Base-by-base conservation (phyloP, 1,140 invertebrate genomes). In the Orussus abietinus region DNA sequence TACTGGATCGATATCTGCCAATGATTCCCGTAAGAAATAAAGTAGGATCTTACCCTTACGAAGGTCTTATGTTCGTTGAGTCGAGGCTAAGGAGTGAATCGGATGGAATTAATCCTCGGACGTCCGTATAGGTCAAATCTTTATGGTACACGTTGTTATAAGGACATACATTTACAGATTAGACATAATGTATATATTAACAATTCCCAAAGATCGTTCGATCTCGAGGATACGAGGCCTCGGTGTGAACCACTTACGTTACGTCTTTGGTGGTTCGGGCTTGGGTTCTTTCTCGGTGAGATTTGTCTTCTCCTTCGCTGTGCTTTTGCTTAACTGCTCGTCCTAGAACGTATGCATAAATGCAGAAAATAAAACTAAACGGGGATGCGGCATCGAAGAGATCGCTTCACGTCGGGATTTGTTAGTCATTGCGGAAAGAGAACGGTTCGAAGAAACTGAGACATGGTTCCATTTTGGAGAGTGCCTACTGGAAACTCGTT, bases 221-320 rank as follows among this genome's bases (percentile, higher is more conserved):
- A n/a, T n/a, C n/a, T n/a, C n/a, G n/a, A n/a, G n/a, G n/a, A n/a
- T n/a, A n/a, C n/a, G n/a, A n/a, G n/a, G n/a, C n/a, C n/a, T n/a
- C 5, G 21, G 28, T 30, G 28, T n/a, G 9, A 12, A n/a, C 12
- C 11, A 28, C 30, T 28, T 45, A 25, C 25, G 32, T 43, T 52
- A 62, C 32, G 57, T 49, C 50, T 60, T 62, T n/a, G 59, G 51
- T 3, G 55, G 45, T 36, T 52, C 38, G 20, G 38, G 28, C 44
- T 61, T 57, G 7, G 28, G 42, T 13, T 25, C 21, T 29, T 35
- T 28, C 30, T 49, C 45, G 20, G 12, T 35, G 18, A 10, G 35
- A 31, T 43, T 45, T 38, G 32, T 13, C 14, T 51, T 51, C 5
- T 29, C 26, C 26, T 40, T 28, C 14, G 21, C 10, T 5, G 34